Base-by-base conservation (phyloP, 2,113 vertebrate genomes). In the Larimichthys crocea region DNA sequence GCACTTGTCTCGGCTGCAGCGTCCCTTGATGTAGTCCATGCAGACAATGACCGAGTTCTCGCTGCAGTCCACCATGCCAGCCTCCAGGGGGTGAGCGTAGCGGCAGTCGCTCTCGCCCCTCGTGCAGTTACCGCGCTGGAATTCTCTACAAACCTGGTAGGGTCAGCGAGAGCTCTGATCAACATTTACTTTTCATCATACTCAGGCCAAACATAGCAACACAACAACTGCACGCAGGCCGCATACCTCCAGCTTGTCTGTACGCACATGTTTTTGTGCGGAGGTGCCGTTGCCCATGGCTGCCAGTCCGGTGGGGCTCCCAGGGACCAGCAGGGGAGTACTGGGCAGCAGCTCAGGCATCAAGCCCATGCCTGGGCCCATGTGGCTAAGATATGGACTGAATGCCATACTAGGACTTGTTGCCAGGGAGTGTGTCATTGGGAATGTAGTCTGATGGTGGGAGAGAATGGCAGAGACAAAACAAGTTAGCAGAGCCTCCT, bases 11-110 rank as follows among this genome's bases (percentile, higher is more conserved):
- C 98, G 92, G 88, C 96, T 95, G 94, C 98, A 99, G 88, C 98
- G 97, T 69, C 98, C 98, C 96, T 99, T 99, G 93, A 99, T 98
- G 94, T 97, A 99, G 96, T 99, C 98, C 98, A 99, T 99, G 95
- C 98, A 99, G 86, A 99, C 96, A 15, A 98, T 99, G 90, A 99
- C 98, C 0, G 97, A 98, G 90, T 99, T 99, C 92, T 99, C 98
- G n/a, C 96, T 97, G 88, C 96, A 95, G 90, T 99, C 98, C 91
- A 99, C 97, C 98, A 99, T 98, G 84, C 96, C 96, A 9, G 96
- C 95, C 93, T 99, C 97, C 74, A 97, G 91, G 2, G 98, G 98
- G 92, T 99, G 98, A 88, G 98, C 98, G 50, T 99, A 99, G 92
- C 98, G 98, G 88, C 98, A 99, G 88, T 99, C 98, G 0, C 95